These are phyloP conservation scores for Channa argus DNA, from an alignment of 2,113 vertebrate genomes.

Conservation along the genomic window DNA sequence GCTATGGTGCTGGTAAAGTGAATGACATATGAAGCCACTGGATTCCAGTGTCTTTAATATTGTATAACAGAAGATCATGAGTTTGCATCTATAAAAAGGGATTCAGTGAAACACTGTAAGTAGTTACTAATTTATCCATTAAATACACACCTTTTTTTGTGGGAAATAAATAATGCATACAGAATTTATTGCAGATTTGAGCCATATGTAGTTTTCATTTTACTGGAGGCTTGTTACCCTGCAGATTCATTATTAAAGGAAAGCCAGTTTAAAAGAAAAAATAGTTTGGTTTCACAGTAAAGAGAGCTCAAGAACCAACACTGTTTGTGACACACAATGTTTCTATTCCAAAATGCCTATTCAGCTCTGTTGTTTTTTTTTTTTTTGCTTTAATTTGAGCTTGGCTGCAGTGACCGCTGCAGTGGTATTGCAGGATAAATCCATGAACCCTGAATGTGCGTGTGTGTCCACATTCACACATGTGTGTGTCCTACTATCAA, in stretches of 20 bases:
- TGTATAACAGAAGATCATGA: no score
- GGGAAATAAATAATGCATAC: no score
- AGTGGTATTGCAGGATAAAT: constrained; percentile 33
- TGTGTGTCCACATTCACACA: neutral
- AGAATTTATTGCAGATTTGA: neutral
- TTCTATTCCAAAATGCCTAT: constrained; percentile 47
- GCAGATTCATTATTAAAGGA: constrained; percentile 8
- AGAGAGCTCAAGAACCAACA: constrained; percentile 16
- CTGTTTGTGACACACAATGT: constrained; percentile 33
- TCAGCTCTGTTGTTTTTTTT: constrained; percentile 53
- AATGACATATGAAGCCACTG: no score
- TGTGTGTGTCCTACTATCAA: neutral
- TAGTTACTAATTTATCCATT: neutral
- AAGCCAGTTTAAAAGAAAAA: neutral
- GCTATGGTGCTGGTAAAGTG: no score
- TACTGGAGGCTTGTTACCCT: neutral
- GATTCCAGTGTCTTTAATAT: no score
- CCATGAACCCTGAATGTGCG: constrained; percentile 21
- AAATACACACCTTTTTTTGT: neutral
- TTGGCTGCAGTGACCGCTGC: constrained; percentile 65
- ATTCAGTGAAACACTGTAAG: no score
- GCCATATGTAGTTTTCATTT: neutral
- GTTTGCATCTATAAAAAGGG: no score
- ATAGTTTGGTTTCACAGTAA: constrained; percentile 27
- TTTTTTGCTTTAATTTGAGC: constrained; percentile 40